Evolutionary conservation across 35 echinoderm and acorn worm species (phyloP).

Genomic region (Strongylocentrotus purpuratus): DNA sequence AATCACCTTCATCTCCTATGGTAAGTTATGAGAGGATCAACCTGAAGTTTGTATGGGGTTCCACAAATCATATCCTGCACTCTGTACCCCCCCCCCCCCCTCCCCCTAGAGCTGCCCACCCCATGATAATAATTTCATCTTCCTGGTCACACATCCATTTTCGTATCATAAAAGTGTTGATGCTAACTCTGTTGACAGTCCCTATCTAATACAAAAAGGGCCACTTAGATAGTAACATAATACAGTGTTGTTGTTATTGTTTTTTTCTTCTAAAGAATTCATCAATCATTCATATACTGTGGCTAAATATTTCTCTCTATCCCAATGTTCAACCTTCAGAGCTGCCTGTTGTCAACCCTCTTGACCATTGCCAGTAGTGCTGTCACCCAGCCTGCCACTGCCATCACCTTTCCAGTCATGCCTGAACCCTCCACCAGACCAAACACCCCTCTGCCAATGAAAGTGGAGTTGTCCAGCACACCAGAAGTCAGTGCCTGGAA

Average conservation of each 20-base stretch:
- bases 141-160: too few species aligned
- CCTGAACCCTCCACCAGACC: not conserved
- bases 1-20: conserved; percentile 37
- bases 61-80: too few species aligned
- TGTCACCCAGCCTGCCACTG: conserved; percentile 54
- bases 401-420: conserved; percentile 60
- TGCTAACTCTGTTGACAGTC: too few species aligned
- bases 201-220: too few species aligned
- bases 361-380: conserved; percentile 67
- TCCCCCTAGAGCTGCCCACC: too few species aligned
- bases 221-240: too few species aligned
- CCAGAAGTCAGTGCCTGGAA: conserved; percentile 57
- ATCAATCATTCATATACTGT: not conserved
- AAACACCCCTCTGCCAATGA: not conserved
- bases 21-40: conserved; percentile 47
- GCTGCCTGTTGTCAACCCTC: conserved; percentile 63
- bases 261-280: not conserved
- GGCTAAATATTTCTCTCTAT: not conserved
- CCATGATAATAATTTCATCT: too few species aligned
- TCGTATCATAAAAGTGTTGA: too few species aligned
- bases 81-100: too few species aligned
- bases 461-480: conserved; percentile 20
- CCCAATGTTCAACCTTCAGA: not conserved
- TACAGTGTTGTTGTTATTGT: too few species aligned
- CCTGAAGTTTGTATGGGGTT: too few species aligned